These are phyloP conservation scores for Sebastes oblongus DNA, from an alignment of 2,797 vertebrate genomes.

Conservation along the genomic window DNA sequence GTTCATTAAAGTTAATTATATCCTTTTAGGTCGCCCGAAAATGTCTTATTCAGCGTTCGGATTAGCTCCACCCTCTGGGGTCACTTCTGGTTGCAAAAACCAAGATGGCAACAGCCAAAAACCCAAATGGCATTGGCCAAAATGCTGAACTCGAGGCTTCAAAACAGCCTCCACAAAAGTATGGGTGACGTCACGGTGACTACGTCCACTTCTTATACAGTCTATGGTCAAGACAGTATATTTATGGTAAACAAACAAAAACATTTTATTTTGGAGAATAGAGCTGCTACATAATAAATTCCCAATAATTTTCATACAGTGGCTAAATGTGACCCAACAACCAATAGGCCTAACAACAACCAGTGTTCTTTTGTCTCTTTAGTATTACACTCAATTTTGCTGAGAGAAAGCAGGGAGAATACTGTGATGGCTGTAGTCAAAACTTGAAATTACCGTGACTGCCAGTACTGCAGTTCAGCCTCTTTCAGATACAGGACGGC, in stretches of 20 bases:
- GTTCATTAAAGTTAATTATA: no score
- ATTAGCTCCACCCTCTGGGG: no score
- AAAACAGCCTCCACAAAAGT: no score
- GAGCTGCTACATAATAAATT: neutral
- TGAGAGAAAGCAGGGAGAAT: neutral
- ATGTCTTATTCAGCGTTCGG: no score
- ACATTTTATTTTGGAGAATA: neutral
- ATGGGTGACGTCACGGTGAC: no score
- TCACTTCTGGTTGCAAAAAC: no score
- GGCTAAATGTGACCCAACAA: neutral
- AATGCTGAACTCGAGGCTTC: no score
- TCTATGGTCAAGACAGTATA: no score
- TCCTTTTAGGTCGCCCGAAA: no score
- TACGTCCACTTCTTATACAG: no score
- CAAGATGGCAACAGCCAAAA: no score
- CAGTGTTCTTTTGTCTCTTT: neutral
- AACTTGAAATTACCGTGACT: constrained; percentile 75
- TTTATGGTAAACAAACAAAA: neutral
- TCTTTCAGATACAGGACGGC: constrained; percentile 79
- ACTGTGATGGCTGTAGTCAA: neutral
- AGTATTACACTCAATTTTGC: neutral
- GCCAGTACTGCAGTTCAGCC: constrained; percentile 81
- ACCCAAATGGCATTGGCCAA: no score
- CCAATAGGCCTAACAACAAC: neutral
- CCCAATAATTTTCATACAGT: neutral